Percentiles rank a stretch among this genome's conserved stretches.
phyloP scores from a whole-genome alignment of 2,888 invertebrate species.

The Macrostomum cliftonense region DNA sequence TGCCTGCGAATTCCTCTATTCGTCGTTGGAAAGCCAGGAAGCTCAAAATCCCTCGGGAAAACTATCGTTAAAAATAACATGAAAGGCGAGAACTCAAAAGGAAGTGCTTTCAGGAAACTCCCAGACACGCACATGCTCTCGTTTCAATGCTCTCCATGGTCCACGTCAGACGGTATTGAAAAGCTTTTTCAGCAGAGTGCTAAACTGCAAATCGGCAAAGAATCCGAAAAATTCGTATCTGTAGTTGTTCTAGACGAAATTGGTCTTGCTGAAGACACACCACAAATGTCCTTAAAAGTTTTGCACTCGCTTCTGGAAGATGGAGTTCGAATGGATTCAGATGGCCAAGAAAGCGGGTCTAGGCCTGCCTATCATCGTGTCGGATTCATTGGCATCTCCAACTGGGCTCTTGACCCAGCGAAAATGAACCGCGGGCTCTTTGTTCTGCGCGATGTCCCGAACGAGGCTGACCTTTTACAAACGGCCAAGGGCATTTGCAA shows the following conservation, averaged over 20 bases:
- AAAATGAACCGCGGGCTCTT: constrained; percentile 15
- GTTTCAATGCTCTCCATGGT: constrained; percentile 12
- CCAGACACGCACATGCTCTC: constrained; percentile 1
- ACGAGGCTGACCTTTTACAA: constrained; percentile 1
- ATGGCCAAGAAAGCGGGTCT: constrained; percentile 15
- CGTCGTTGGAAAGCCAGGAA: constrained; percentile 15
- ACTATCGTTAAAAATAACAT: constrained; percentile 10
- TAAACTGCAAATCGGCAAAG: constrained; percentile 16
- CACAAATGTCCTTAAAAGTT: constrained; percentile 11
- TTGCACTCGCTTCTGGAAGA: constrained; percentile 5
- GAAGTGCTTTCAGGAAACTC: neutral
- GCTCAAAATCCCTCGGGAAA: constrained; percentile 14
- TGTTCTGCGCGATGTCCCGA: constrained; percentile 8
- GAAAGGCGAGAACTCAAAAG: constrained; percentile 7
- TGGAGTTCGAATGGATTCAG: constrained; percentile 15
- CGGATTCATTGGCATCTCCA: constrained; percentile 12
- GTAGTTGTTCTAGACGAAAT: constrained; percentile 12
- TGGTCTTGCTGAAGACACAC: constrained; percentile 11
- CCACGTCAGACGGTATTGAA: constrained; percentile 10
- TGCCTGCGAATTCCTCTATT: constrained; percentile 13
- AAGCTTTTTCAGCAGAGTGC: neutral
- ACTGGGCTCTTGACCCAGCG: constrained; percentile 15
- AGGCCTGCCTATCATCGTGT: constrained; percentile 15
- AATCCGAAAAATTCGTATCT: constrained; percentile 7
- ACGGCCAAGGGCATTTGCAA: constrained; percentile 5